phyloP scores from a whole-genome alignment of 2,797 vertebrate species.

The Garrulus glandarius region DNA sequence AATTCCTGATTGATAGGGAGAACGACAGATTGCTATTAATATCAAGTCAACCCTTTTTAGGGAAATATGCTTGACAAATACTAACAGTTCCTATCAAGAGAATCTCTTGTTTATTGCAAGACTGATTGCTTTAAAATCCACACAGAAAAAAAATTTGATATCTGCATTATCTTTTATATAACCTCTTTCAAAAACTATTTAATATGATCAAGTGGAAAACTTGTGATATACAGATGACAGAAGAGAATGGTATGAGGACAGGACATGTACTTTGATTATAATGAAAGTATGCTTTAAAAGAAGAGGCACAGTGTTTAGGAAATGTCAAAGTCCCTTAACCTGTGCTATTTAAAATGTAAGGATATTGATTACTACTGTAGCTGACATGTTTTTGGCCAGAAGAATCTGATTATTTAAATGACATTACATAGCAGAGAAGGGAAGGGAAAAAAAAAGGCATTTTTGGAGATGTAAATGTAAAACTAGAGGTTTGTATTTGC shows the following conservation, averaged over 20 bases:
- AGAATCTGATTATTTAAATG: not conserved
- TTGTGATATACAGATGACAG: not conserved
- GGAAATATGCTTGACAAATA: constrained; percentile 44
- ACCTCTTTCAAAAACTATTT: not conserved
- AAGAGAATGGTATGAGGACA: not conserved
- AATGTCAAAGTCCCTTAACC: not conserved
- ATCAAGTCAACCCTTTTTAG: constrained; percentile 28
- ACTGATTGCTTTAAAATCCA: constrained; percentile 17
- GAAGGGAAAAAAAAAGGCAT: accelerated
- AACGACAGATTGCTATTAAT: constrained; percentile 41
- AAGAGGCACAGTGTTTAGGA: not conserved
- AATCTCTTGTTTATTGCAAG: constrained; percentile 19
- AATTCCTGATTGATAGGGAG: constrained; percentile 41
- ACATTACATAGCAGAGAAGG: accelerated
- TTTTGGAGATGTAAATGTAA: not conserved
- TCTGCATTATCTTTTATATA: not conserved
- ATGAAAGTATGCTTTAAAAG: not conserved
- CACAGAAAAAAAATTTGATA: not conserved
- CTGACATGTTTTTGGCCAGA: not conserved
- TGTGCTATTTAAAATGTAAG: not conserved
- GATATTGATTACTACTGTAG: not conserved
- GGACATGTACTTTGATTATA: not conserved
- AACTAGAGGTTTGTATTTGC: not conserved
- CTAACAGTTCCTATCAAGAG: constrained; percentile 2
- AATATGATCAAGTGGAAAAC: not conserved